These are phyloP conservation scores for Sinella curviseta DNA, from an alignment of 1,140 invertebrate species.

Conservation along the genomic window DNA sequence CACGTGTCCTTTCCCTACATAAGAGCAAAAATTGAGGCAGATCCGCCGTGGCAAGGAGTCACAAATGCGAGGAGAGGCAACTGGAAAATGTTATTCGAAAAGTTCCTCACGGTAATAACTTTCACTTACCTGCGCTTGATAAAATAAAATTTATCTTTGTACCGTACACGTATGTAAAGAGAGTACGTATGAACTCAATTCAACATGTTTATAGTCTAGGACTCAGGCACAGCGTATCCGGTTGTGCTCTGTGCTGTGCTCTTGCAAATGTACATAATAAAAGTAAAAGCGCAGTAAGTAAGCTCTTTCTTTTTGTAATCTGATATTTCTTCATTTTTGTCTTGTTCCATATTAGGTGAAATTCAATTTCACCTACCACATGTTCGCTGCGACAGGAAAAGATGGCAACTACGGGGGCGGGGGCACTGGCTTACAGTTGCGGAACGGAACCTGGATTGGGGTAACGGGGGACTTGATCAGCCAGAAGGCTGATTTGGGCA, in stretches of 20 bases:
- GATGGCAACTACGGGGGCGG: slow-evolving; percentile 15
- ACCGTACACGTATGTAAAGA: too few relatives aligned
- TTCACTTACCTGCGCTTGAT: background rate
- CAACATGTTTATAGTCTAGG: too few relatives aligned
- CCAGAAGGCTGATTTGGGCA: background rate
- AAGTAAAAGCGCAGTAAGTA: background rate
- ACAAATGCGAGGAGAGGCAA: slow-evolving; percentile 14
- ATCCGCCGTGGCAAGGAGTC: background rate
- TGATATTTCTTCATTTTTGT: background rate
- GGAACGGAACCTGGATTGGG: slow-evolving; percentile 15
- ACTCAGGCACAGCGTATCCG: too few relatives aligned
- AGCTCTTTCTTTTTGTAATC: background rate
- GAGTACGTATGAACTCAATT: too few relatives aligned
- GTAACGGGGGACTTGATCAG: slow-evolving; percentile 20
- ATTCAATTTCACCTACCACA: slow-evolving; percentile 23
- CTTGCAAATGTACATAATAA: too few relatives aligned
- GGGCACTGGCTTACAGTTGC: slow-evolving; percentile 1
- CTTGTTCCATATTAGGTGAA: slow-evolving; percentile 2
- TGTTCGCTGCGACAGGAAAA: slow-evolving; percentile 1
- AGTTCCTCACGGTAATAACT: slow-evolving; percentile 14
- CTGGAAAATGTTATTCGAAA: slow-evolving; percentile 21
- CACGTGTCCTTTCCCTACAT: slow-evolving; percentile 11
- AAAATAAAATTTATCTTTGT: background rate
- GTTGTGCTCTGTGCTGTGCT: too few relatives aligned
- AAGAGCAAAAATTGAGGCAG: slow-evolving; percentile 12